phyloP scores from a whole-genome alignment of 2,797 vertebrate genomes.

The Enteromius thamalakanensis region DNA sequence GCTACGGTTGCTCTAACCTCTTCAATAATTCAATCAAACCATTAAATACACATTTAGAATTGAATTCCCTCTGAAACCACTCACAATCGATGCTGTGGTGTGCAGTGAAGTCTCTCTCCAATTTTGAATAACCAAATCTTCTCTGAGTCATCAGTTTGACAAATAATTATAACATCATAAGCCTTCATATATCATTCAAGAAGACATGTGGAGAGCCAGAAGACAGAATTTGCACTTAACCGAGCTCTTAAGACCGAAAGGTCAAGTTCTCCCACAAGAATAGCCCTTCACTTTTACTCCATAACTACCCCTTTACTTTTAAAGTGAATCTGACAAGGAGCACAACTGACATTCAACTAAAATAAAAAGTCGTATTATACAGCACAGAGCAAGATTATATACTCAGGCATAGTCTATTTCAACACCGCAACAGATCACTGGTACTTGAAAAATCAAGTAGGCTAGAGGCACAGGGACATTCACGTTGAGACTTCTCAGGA shows the following conservation, averaged over 20 bases:
- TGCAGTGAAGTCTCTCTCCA: neutral
- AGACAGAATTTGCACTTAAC: slow-evolving; percentile 17
- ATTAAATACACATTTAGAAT: slow-evolving; percentile 35
- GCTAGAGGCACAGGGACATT: slow-evolving; percentile 25
- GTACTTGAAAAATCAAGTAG: slow-evolving; percentile 26
- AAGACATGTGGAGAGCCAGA: neutral
- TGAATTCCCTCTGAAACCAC: slow-evolving; percentile 6
- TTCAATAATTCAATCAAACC: slow-evolving; percentile 50
- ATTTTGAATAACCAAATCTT: slow-evolving; percentile 30
- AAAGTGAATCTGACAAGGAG: slow-evolving; percentile 42
- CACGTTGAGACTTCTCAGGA: neutral
- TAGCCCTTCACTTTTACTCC: neutral
- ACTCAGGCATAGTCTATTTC: neutral
- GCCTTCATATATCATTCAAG: slow-evolving; percentile 48
- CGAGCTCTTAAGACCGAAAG: slow-evolving; percentile 52
- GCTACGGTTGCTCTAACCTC: slow-evolving; percentile 49
- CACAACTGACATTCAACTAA: slow-evolving; percentile 12
- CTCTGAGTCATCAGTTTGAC: slow-evolving; percentile 56
- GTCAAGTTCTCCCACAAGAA: slow-evolving; percentile 40
- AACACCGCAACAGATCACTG: slow-evolving; percentile 4
- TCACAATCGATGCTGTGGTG: slow-evolving; percentile 25
- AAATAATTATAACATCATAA: slow-evolving; percentile 56
- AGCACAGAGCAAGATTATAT: slow-evolving; percentile 21
- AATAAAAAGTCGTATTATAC: slow-evolving; percentile 37
- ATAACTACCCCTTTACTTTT: slow-evolving; percentile 34